Evolutionary conservation across 2,797 vertebrate species (phyloP).

Genomic region (Holocentrus rufus): DNA sequence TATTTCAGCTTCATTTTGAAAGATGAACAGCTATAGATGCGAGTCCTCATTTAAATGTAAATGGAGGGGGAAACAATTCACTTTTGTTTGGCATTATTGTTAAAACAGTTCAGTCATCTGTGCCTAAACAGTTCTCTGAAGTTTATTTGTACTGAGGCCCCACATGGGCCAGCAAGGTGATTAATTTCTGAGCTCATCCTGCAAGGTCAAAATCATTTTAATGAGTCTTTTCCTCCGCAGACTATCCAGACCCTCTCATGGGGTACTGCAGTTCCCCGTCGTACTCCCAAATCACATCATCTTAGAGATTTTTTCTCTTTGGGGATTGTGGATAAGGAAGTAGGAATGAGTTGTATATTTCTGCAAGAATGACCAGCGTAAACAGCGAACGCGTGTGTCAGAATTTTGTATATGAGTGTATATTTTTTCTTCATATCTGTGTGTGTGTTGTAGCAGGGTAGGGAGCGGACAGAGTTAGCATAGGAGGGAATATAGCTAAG

Average conservation of each 20-base stretch:
- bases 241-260: constrained; percentile 49
- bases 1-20: constrained; percentile 21
- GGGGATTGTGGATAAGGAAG: constrained; percentile 3
- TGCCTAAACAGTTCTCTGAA: constrained; percentile 23
- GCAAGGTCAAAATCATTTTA: constrained; percentile 71
- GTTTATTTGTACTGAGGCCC: constrained; percentile 39
- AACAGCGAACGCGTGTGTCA: constrained; percentile 28
- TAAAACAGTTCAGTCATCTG: not conserved
- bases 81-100: constrained; percentile 19
- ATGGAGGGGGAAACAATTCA: not conserved
- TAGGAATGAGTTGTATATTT: constrained; percentile 13
- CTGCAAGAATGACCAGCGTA: constrained; percentile 21
- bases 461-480: not conserved
- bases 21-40: constrained; percentile 13
- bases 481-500: constrained; percentile 15
- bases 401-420: constrained; percentile 15
- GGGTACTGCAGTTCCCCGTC: constrained; percentile 20
- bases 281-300: constrained; percentile 38
- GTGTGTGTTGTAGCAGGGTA: too few relatives aligned
- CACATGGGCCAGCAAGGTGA: constrained; percentile 34
- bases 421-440: not conserved
- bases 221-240: constrained; percentile 62
- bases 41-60: constrained; percentile 32
- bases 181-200: constrained; percentile 56
- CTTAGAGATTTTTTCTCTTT: not conserved